Evolutionary conservation across 2,797 vertebrate genomes (phyloP).

Genomic region (Esox masquinongy): DNA sequence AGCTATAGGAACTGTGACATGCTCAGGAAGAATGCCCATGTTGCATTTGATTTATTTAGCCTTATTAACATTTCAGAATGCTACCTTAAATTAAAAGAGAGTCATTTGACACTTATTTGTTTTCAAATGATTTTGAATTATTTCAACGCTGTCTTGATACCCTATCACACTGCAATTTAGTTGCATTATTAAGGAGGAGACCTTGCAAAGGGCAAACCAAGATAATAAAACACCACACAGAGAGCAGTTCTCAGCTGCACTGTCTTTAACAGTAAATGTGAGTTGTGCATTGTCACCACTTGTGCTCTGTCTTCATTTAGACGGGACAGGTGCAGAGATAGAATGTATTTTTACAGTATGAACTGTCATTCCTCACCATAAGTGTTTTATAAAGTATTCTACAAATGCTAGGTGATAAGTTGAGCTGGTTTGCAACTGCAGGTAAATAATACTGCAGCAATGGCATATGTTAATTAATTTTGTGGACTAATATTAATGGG

Average conservation of each 20-base stretch:
- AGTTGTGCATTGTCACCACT: conserved; percentile 25
- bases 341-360: background rate
- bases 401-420: background rate
- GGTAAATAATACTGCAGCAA: too few species aligned
- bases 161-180: conserved; percentile 48
- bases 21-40: conserved; percentile 47
- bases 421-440: too few species aligned
- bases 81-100: conserved; percentile 30
- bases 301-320: conserved; percentile 55
- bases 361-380: background rate
- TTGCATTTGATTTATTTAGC: conserved; percentile 58
- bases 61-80: conserved; percentile 42
- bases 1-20: conserved; percentile 59
- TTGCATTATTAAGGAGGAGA: conserved; percentile 55
- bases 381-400: background rate
- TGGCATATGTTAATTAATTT: too few species aligned
- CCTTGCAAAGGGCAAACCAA: conserved; percentile 51
- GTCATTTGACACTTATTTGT: conserved; percentile 34
- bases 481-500: too few species aligned
- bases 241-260: conserved; percentile 41
- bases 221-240: conserved; percentile 57
- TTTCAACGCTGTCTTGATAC: conserved; percentile 21
- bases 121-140: conserved; percentile 53
- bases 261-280: conserved; percentile 29
- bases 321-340: conserved; percentile 16